phyloP scores from a whole-genome alignment of 2,888 invertebrate species.

The Acanthopleura granulata region DNA sequence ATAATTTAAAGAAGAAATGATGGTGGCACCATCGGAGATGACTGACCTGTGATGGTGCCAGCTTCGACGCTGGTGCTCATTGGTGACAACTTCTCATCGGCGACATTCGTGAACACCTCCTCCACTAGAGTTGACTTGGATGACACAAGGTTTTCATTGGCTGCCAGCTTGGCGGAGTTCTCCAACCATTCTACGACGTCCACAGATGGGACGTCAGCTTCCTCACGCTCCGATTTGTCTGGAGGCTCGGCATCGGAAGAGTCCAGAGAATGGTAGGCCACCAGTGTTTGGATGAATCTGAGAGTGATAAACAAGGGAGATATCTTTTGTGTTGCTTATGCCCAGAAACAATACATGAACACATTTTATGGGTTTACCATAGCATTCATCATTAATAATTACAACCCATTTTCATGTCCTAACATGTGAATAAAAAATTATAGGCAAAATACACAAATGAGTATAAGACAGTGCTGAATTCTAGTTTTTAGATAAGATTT shows the following conservation, averaged over 20 bases:
- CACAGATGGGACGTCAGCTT: background rate
- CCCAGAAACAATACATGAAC: too few relatives aligned
- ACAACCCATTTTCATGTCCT: too few relatives aligned
- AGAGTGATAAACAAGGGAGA: background rate
- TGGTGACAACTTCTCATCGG: background rate
- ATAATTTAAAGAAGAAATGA: background rate
- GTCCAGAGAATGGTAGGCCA: conserved; percentile 1
- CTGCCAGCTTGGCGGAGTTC: background rate
- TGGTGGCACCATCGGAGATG: background rate
- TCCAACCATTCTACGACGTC: background rate
- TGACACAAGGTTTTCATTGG: background rate
- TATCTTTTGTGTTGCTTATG: too few relatives aligned
- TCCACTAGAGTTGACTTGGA: background rate
- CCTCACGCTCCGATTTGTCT: background rate
- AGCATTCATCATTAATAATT: too few relatives aligned
- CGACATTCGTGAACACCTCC: background rate
- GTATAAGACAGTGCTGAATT: too few relatives aligned
- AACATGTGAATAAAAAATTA: too few relatives aligned
- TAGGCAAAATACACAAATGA: too few relatives aligned
- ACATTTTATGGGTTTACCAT: too few relatives aligned
- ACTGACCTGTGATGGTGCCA: background rate
- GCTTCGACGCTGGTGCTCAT: conserved; percentile 2
- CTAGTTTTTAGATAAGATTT: too few relatives aligned
- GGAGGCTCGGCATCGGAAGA: background rate
- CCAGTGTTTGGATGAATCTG: background rate